A percentile compares a stretch with the other conserved stretches of the same genome.
Evolutionary conservation across 2,797 vertebrate species (phyloP).

Genomic region (Vespertilio murinus): DNA sequence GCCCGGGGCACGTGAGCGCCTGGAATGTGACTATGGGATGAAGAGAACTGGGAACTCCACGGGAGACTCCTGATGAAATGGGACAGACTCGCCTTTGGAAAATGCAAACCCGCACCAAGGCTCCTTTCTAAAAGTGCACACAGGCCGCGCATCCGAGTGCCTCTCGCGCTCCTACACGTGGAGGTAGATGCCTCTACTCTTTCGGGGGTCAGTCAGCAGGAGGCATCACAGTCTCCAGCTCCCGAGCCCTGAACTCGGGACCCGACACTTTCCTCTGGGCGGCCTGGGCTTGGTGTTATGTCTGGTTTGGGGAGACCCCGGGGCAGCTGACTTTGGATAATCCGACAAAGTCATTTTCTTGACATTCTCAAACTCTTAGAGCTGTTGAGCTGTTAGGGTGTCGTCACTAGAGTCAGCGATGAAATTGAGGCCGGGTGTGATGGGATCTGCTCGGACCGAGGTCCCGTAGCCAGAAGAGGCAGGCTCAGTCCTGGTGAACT

Average conservation of each 20-base stretch:
- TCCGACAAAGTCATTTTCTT: neutral
- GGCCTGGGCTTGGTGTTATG: neutral
- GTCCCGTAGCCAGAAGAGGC: accelerated
- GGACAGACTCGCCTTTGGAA: accelerated
- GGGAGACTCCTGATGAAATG: accelerated
- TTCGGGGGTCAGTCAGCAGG: accelerated
- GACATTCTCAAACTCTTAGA: too few species aligned
- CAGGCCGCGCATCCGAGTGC: accelerated
- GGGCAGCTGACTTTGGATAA: neutral
- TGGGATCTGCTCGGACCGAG: neutral
- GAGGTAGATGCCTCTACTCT: too few species aligned
- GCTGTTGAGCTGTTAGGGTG: accelerated
- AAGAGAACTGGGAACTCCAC: neutral
- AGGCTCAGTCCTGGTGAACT: accelerated
- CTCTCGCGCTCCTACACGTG: accelerated
- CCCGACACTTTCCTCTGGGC: accelerated
- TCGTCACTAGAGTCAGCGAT: neutral
- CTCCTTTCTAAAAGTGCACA: accelerated
- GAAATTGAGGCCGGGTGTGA: accelerated
- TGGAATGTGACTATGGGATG: neutral
- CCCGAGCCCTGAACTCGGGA: accelerated
- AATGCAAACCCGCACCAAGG: accelerated
- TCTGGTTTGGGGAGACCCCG: neutral
- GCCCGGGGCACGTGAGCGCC: neutral
- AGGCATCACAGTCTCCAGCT: accelerated